Conservation (phyloP, 1,140 invertebrate species). For the Lamellibrachia luymesi region DNA sequence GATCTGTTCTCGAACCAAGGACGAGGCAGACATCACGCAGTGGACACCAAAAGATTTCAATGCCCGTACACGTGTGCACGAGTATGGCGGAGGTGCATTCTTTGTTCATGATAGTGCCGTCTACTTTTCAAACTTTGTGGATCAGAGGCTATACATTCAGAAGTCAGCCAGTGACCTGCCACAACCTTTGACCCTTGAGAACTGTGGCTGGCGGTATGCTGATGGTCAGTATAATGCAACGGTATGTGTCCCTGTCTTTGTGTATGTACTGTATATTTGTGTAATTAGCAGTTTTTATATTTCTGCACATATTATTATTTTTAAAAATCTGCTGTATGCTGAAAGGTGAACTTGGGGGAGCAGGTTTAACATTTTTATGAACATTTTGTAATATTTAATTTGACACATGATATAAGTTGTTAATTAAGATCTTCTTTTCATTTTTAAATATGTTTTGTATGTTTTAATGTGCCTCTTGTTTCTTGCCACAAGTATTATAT, state of each 20-base stretch:
- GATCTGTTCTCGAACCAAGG: slow-evolving; percentile 40
- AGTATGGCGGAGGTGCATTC: slow-evolving; percentile 57
- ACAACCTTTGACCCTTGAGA: slow-evolving; percentile 36
- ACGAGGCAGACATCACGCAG: slow-evolving; percentile 22
- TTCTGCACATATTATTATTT: background rate
- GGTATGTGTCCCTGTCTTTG: background rate
- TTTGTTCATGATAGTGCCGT: slow-evolving; percentile 43
- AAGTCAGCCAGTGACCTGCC: slow-evolving; percentile 31
- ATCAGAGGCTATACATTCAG: slow-evolving; percentile 49
- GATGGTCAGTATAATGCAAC: slow-evolving; percentile 32
- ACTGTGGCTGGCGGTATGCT: slow-evolving; percentile 42
- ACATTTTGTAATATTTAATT: no score
- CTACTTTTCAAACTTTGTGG: slow-evolving; percentile 51
- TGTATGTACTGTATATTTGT: background rate
- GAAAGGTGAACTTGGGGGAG: background rate
- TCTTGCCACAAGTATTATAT: no score
- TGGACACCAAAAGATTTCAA: slow-evolving; percentile 52
- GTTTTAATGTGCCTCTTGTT: no score
- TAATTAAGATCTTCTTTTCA: no score
- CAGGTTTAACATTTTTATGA: no score
- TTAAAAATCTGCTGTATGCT: background rate
- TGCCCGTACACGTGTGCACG: slow-evolving; percentile 53
- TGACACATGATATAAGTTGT: no score
- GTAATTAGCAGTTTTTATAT: background rate
- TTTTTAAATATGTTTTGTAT: no score